Percentiles rank a stretch among this genome's conserved stretches.
phyloP scores from a whole-genome alignment of 2,888 invertebrate species.

The Flexamia atlantica region DNA sequence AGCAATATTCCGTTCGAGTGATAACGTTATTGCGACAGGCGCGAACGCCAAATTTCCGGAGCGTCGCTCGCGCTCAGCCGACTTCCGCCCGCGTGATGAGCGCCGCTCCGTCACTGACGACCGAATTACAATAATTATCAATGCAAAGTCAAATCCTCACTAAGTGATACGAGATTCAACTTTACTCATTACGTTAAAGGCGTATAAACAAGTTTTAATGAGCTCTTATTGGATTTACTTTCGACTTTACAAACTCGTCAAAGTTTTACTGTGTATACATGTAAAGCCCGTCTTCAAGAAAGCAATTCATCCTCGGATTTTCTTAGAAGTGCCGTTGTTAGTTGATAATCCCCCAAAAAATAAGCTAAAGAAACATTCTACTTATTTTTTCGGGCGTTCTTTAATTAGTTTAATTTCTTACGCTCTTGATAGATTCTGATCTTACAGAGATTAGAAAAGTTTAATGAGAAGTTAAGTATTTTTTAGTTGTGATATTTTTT shows the following conservation, averaged over 20 bases:
- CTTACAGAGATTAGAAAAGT: too few relatives aligned
- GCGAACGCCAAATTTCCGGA: constrained; percentile 54
- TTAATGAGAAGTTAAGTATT: too few relatives aligned
- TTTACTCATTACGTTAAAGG: constrained; percentile 48
- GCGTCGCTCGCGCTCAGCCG: constrained; percentile 51
- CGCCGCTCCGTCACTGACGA: constrained; percentile 3
- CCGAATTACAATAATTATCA: constrained; percentile 26
- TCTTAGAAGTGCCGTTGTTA: neutral
- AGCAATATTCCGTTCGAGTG: constrained; percentile 48
- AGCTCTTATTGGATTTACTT: constrained; percentile 55
- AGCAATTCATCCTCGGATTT: neutral
- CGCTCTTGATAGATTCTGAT: too few relatives aligned
- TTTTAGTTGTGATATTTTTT: too few relatives aligned
- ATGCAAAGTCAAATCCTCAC: constrained; percentile 30
- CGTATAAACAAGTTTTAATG: constrained; percentile 50
- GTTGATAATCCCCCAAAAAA: too few relatives aligned
- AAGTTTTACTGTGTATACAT: constrained; percentile 36
- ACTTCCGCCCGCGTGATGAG: constrained; percentile 46
- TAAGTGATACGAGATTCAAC: constrained; percentile 29
- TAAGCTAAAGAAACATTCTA: too few relatives aligned
- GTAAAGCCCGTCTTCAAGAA: neutral
- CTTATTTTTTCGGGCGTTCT: too few relatives aligned
- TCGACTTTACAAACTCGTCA: constrained; percentile 41
- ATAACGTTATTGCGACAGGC: constrained; percentile 51
- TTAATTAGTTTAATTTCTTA: too few relatives aligned